Evolutionary conservation across 2,797 vertebrate species (phyloP).

Genomic region (Cryptoblepharus egeriae): DNA sequence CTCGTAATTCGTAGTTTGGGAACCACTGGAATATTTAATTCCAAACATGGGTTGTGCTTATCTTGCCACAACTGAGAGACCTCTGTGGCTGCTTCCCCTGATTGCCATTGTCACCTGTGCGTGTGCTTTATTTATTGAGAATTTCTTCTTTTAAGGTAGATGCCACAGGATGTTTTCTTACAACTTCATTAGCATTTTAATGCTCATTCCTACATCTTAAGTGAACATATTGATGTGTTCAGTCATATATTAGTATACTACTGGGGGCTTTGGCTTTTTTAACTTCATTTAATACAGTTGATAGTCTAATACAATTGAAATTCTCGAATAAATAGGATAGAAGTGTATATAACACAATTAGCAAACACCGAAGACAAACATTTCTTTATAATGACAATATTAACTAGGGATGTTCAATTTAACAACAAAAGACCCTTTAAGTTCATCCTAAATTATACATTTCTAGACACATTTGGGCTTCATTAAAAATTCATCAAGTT

Average conservation of each 20-base stretch:
- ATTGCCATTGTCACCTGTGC: too few relatives aligned
- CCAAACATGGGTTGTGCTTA: too few relatives aligned
- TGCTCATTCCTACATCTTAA: conserved; percentile 44
- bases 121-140: too few relatives aligned
- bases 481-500: conserved; percentile 25
- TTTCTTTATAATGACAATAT: conserved; percentile 4
- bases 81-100: too few relatives aligned
- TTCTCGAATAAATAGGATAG: conserved; percentile 27
- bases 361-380: conserved; percentile 28
- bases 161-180: conserved; percentile 21
- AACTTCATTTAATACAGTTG: conserved; percentile 35
- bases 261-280: conserved; percentile 29
- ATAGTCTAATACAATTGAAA: conserved; percentile 33
- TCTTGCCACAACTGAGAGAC: too few relatives aligned
- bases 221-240: conserved; percentile 28
- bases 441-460: background rate
- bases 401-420: background rate
- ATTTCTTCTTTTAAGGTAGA: conserved; percentile 36
- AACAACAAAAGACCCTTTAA: background rate
- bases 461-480: background rate
- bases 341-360: conserved; percentile 21
- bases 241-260: conserved; percentile 26
- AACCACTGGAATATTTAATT: too few relatives aligned
- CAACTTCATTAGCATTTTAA: conserved; percentile 30
- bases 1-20: too few relatives aligned